Conservation (phyloP, 2,113 vertebrate species). For the Menidia beryllina region DNA sequence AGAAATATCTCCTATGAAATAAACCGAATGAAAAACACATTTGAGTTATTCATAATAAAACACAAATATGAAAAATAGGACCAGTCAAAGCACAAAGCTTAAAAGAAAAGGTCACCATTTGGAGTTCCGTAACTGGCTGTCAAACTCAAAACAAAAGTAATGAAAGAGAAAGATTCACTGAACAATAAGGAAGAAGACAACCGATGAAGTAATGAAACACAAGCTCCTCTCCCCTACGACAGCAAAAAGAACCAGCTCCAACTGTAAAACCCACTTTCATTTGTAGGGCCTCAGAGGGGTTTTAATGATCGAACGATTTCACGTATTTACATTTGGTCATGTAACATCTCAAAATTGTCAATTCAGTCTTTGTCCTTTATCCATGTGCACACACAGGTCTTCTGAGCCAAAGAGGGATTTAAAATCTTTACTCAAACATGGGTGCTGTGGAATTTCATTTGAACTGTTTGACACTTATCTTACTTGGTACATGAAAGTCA, state of each 20-base stretch:
- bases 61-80: too few relatives aligned
- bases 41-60: too few relatives aligned
- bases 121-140: neutral
- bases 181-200: conserved; percentile 10
- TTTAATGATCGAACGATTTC: too few relatives aligned
- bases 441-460: too few relatives aligned
- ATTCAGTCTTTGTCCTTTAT: neutral
- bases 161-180: conserved; percentile 2
- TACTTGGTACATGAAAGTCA: too few relatives aligned
- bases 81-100: neutral
- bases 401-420: too few relatives aligned
- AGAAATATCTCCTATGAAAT: too few relatives aligned
- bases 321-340: too few relatives aligned
- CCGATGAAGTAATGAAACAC: conserved; percentile 4
- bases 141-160: conserved; percentile 3
- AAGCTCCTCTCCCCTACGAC: neutral
- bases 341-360: too few relatives aligned
- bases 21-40: neutral
- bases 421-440: too few relatives aligned
- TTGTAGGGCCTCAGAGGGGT: conserved; percentile 17
- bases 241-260: conserved; percentile 29
- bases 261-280: conserved; percentile 24
- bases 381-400: conserved; percentile 1
- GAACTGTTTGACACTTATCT: too few relatives aligned
- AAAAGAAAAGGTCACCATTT: conserved; percentile 1